Conservation (phyloP, 2,113 vertebrate species). For the Phrynosoma blainvillii region DNA sequence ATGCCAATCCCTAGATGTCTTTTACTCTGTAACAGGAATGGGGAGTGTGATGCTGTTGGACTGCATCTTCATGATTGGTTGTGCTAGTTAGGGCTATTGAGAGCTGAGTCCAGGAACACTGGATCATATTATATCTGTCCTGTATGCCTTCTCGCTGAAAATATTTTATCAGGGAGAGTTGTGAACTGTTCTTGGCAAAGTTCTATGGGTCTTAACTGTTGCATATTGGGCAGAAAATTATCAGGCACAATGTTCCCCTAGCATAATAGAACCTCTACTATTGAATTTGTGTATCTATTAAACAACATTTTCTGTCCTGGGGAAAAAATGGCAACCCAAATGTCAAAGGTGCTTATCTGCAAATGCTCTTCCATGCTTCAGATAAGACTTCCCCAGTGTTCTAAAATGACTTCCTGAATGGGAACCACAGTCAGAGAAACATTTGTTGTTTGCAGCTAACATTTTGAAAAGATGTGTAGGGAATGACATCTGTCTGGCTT, state of each 20-base stretch:
- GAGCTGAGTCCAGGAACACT: neutral
- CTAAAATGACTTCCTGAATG: constrained; percentile 1
- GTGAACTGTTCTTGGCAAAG: neutral
- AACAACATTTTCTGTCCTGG: neutral
- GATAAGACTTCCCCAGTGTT: neutral
- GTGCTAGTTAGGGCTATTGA: neutral
- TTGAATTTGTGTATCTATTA: neutral
- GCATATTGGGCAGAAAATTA: neutral
- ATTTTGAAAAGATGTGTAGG: neutral
- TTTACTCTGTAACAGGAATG: no score
- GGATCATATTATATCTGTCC: neutral
- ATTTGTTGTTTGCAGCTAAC: neutral
- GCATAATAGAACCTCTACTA: neutral
- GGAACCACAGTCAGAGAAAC: neutral
- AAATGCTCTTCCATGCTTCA: neutral
- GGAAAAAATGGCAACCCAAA: neutral
- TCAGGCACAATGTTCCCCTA: neutral
- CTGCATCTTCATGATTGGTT: neutral
- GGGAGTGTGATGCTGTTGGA: neutral
- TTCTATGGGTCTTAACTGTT: neutral
- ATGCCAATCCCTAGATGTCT: no score
- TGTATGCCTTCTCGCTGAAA: neutral
- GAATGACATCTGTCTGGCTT: neutral
- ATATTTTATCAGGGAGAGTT: neutral
- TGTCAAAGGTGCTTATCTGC: neutral